Base-by-base conservation (phyloP, 2,113 vertebrate genomes). In the Brachirus orientalis region DNA sequence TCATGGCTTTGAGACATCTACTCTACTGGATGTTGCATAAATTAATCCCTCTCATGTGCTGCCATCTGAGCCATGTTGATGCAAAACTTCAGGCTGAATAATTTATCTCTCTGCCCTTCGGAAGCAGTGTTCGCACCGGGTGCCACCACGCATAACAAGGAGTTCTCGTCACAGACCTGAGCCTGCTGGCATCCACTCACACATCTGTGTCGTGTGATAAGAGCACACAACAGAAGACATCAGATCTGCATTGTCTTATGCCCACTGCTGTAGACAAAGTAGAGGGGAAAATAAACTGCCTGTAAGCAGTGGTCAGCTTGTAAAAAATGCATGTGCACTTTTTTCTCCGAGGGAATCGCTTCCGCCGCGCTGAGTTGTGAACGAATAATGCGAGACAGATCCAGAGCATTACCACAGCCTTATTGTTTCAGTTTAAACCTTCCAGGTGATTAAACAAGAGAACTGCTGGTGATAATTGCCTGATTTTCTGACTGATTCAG, bases 181-280 rank as follows among this genome's bases (percentile, higher is more conserved):
- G 77, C 85, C 86, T 68, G 48, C 64, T 62, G 77, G 81, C 85
- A 52, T 63, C 74, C 73, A 37, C 78, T 76, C 77, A 89, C 77
- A 85, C 87, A 87, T 88, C 88, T 90, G 88, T 61, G 73, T 76
- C 12, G 71, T 70, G 81, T 77, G 87, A 88, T 87, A 88, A 89
- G 79, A 76, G 66, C 5, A 4, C 71, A 46, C 74, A 3, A 67
- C 69, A 58, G 72, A 78, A 79, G 71, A 67, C 75, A 63, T 71
- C 79, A 84, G 75, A 80, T 77, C 63, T 64, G 40, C 33, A 82
- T 74, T 71, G 58, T 71, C 63, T 75, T 53, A 70, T 61, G 63
- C 75, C 66, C 61, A 70, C 46, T 28, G n/a, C 46, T 28, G n/a
- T 36, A 59, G 66, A 60, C 46, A 18, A 4, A 72, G 50, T 74